Evolutionary conservation across 2,888 invertebrate genomes (phyloP).

Genomic region (Gari tellinella): DNA sequence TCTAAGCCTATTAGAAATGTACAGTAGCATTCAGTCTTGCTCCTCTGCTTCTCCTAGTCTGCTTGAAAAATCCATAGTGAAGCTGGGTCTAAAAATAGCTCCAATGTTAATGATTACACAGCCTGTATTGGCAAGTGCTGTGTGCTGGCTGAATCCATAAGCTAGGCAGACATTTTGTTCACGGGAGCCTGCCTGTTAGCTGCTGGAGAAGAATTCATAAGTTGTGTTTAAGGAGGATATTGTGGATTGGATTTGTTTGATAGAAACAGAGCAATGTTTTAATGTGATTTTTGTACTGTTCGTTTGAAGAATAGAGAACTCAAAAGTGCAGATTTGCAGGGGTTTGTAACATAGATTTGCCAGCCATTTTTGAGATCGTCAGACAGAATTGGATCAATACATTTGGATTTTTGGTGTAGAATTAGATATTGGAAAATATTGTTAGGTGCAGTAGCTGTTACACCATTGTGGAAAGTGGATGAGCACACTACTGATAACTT

Average conservation of each 20-base stretch:
- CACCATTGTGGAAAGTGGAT: too few relatives aligned
- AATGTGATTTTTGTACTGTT: too few relatives aligned
- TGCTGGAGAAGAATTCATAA: background rate
- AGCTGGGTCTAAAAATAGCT: slow-evolving; percentile 30
- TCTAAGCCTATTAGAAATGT: too few relatives aligned
- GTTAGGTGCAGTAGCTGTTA: too few relatives aligned
- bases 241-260: too few relatives aligned
- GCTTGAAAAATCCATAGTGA: slow-evolving; percentile 12
- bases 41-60: background rate
- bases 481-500: too few relatives aligned
- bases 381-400: slow-evolving; percentile 1
- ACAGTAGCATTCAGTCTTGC: too few relatives aligned
- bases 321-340: too few relatives aligned
- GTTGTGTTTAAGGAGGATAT: too few relatives aligned
- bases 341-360: background rate
- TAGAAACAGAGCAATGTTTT: too few relatives aligned
- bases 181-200: background rate
- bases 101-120: slow-evolving; percentile 44
- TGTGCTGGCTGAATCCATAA: slow-evolving; percentile 21
- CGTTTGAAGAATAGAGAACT: too few relatives aligned
- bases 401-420: slow-evolving; percentile 5
- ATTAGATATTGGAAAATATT: slow-evolving; percentile 1
- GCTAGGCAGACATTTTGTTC: slow-evolving; percentile 32
- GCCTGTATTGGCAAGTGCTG: slow-evolving; percentile 1
- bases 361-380: background rate